Conservation (phyloP, 2,113 vertebrate species). For the Genyomyrus donnyi region DNA sequence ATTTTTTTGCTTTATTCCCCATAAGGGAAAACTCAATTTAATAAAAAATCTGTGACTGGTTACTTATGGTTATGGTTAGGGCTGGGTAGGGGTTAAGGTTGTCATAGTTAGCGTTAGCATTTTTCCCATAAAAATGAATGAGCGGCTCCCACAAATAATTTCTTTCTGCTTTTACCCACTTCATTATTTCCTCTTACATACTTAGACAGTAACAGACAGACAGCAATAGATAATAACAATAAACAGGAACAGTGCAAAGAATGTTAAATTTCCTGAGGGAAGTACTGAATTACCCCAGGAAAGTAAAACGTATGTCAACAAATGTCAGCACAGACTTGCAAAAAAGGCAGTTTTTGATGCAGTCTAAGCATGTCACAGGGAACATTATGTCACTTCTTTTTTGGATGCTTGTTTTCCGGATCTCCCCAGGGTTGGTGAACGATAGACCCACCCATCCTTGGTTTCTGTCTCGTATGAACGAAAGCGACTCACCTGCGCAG, state of each 20-base stretch:
- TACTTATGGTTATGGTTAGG: background rate
- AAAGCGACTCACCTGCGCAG: background rate
- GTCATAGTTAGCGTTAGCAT: background rate
- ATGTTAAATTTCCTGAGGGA: background rate
- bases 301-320: background rate
- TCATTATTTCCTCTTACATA: background rate
- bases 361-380: background rate
- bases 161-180: background rate
- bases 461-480: background rate
- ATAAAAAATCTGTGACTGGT: too few species aligned
- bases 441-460: background rate
- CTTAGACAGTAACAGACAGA: background rate
- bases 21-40: background rate
- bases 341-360: background rate
- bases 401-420: background rate
- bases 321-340: background rate
- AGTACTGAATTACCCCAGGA: background rate
- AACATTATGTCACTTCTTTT: background rate
- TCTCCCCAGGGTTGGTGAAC: background rate
- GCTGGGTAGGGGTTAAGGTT: background rate
- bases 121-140: background rate
- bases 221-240: background rate
- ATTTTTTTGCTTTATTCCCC: background rate
- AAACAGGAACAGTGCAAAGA: background rate
- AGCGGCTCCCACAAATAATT: background rate